Evolutionary conservation across 1,140 invertebrate species (phyloP), one percentile per base, ranked within the genome.

Genomic region (Drosophila micromelanica): DNA sequence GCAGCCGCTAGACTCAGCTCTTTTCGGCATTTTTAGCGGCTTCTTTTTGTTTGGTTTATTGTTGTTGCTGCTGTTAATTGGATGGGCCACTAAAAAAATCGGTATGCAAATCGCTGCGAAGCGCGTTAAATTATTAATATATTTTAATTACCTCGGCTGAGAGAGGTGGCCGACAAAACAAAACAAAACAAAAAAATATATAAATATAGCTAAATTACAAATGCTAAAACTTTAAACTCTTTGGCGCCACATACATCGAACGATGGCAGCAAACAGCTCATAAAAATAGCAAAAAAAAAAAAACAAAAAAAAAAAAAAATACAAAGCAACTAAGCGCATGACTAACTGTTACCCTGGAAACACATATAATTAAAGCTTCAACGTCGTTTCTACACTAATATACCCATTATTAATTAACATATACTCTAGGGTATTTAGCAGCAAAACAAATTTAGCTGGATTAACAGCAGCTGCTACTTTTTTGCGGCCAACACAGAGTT

Each of bases 101-200:
- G 72, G 49, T 87, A 87, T 87, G 84, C 84, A 87, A 87, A 87
- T 89, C 59, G 70, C 42, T 51, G 57, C 71, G 49, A 57, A 68
- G 76, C 72, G 84, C 84, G 76, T 84, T 89, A 89, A 74, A 78
- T 90, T 89, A 89, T 84, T 89, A 90, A 89, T 89, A 90, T 89
- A 89, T 89, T 89, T 89, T 74, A 76, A 89, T 82, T 80, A 80
- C 30, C 38, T 74, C 49, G 56, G 38, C 38, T 13, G 38, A 40
- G n/a, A 40, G n/a, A n/a, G 38, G 38, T 4, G 38, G 73, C 67
- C 72, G 67, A 35, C 55, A 46, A 37, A 45, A 32, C 23, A 30
- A 12, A 27, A 8, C 11, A 45, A 46, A 30, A 40, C 32, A 38
- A 35, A 0, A 54, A 43, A 13, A 57, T n/a, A 60, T 17, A 27